These are phyloP conservation scores for Pseudorhombus dupliciocellatus DNA, from an alignment of 2,113 vertebrate genomes.

Conservation along the genomic window DNA sequence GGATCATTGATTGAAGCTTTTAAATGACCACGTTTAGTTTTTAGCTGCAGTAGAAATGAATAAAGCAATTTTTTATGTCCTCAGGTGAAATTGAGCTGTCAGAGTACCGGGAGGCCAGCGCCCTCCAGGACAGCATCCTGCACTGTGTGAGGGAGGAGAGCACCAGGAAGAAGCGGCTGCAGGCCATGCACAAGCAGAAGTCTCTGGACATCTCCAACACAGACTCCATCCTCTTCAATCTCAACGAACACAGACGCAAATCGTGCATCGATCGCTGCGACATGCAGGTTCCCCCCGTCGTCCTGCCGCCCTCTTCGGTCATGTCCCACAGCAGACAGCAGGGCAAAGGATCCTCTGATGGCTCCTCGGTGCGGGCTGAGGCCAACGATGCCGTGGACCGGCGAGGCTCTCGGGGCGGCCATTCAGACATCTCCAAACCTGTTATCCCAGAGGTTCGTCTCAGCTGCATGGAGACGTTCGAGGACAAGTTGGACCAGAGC, in stretches of 20 bases:
- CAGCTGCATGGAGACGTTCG: slow-evolving; percentile 95
- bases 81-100: slow-evolving; percentile 98
- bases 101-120: slow-evolving; percentile 92
- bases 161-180: slow-evolving; percentile 94
- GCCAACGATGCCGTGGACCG: slow-evolving; percentile 74
- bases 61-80: no score
- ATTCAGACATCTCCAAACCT: slow-evolving; percentile 84
- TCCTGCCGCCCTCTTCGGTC: slow-evolving; percentile 69
- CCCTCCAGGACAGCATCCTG: slow-evolving; percentile 95
- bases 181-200: slow-evolving; percentile 97
- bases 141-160: slow-evolving; percentile 94
- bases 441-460: slow-evolving; percentile 96
- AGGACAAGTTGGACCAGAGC: slow-evolving; percentile 84
- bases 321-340: slow-evolving; percentile 74
- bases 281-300: slow-evolving; percentile 78
- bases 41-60: no score
- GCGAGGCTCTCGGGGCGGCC: slow-evolving; percentile 75
- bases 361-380: slow-evolving; percentile 82
- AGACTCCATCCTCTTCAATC: slow-evolving; percentile 94
- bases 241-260: slow-evolving; percentile 95
- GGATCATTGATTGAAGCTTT: no score
- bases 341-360: slow-evolving; percentile 83
- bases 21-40: no score
- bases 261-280: slow-evolving; percentile 98
- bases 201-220: slow-evolving; percentile 98